Evolutionary conservation across 2,113 vertebrate species (phyloP).

Genomic region (Mustelus asterias): DNA sequence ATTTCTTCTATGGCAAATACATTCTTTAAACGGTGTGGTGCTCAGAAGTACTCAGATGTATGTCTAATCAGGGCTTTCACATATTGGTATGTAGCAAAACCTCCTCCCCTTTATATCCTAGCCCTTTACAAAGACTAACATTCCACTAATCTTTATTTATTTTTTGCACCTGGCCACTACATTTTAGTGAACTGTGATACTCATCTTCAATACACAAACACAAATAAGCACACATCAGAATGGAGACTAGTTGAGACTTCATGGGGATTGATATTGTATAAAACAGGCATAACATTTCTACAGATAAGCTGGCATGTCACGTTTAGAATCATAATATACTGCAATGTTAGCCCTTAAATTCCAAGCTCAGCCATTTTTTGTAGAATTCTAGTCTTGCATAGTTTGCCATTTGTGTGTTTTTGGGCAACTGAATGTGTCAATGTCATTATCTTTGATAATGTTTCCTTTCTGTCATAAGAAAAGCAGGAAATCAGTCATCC

Average conservation of each 20-base stretch:
- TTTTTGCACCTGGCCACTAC: not conserved
- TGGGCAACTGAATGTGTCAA: not conserved
- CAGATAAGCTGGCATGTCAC: not conserved
- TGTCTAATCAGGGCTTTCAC: not conserved
- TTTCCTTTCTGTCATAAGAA: not conserved
- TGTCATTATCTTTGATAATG: not conserved
- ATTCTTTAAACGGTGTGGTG: not conserved
- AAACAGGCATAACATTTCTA: not conserved
- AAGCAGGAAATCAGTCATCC: not conserved
- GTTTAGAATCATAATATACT: too few relatives aligned
- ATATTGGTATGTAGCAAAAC: not conserved
- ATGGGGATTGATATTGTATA: not conserved
- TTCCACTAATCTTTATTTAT: not conserved
- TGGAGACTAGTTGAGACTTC: not conserved
- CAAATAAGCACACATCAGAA: not conserved
- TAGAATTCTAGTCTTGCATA: not conserved
- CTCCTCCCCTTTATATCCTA: not conserved
- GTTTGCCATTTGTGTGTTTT: not conserved
- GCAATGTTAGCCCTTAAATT: too few relatives aligned
- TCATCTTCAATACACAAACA: not conserved
- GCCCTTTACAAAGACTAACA: not conserved
- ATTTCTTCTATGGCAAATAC: not conserved
- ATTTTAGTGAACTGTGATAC: too few relatives aligned
- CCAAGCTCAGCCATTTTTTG: not conserved
- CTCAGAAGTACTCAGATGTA: not conserved